Evolutionary conservation across 2,113 vertebrate species (phyloP), one percentile per base, ranked within the genome.

Genomic region (Glaucomys volans): DNA sequence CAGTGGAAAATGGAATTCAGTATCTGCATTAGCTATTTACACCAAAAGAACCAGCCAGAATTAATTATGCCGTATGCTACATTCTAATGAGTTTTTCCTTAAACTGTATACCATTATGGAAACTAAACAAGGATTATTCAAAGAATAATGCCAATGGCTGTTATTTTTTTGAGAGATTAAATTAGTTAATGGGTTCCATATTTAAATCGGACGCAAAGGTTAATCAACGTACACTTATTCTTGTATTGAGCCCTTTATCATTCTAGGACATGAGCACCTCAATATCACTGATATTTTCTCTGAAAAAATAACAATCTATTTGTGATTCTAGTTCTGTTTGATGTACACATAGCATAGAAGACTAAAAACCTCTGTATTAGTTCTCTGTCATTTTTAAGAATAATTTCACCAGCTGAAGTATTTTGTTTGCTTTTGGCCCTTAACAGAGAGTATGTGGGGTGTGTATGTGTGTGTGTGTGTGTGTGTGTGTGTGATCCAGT

Each of bases 61-160:
- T 98, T 98, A 98, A 98, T 98, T 98, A 97, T 94, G 76, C 97
- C 22, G 95, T 95, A 84, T 98, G 97, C 97, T 98, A 96, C 79
- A 89, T 97, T 98, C 89, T 98, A 98, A 98, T 98, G 95, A 98
- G 92, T 92, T 98, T 98, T 99, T 98, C 98, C 98, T 98, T 98
- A 98, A 98, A 98, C 97, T 96, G 91, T 97, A 96, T 98, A 97
- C 97, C 90, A 95, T 98, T 96, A 94, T 96, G 95, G 97, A 98
- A 98, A 96, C 97, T 98, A 98, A 98, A 96, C 92, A 98, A 98
- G 96, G 96, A 94, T 98, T 98, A 97, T 90, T 98, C 95, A 98
- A 96, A 97, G 90, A 98, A 97, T 97, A 97, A 98, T 97, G 90
- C 96, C 96, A 98, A 81, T 1, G 87, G 98, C 94, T 98, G 84